Percentiles rank a stretch among this genome's conserved stretches.
Evolutionary conservation across 1,140 invertebrate species (phyloP).

Genomic region (Diprion similis): DNA sequence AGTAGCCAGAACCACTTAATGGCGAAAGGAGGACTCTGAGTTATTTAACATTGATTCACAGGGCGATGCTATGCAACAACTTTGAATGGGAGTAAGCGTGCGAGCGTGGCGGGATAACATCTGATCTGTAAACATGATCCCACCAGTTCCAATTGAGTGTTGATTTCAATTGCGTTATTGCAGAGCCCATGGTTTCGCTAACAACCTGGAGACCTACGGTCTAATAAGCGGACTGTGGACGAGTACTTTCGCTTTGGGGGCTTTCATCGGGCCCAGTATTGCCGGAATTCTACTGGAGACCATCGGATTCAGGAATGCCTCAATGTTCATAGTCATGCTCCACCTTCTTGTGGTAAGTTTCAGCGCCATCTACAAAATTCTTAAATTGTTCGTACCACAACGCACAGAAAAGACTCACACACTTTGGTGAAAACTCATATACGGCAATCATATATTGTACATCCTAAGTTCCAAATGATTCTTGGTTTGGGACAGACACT

Average conservation of each 20-base stretch:
- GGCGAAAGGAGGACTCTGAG: too few species aligned
- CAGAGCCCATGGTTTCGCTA: slow-evolving; percentile 76
- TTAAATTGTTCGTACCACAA: too few species aligned
- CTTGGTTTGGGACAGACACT: background rate
- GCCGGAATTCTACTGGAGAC: slow-evolving; percentile 78
- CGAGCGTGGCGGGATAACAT: too few species aligned
- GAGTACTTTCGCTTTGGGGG: slow-evolving; percentile 84
- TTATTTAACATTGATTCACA: too few species aligned
- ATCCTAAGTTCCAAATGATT: background rate
- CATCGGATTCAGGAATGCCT: slow-evolving; percentile 74
- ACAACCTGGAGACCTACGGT: slow-evolving; percentile 83
- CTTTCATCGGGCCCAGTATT: slow-evolving; percentile 81
- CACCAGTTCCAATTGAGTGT: background rate
- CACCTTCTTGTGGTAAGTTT: slow-evolving; percentile 71
- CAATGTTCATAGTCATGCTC: slow-evolving; percentile 74
- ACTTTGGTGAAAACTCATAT: too few species aligned
- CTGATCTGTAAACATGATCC: too few species aligned
- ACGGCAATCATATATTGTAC: background rate
- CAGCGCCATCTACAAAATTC: too few species aligned
- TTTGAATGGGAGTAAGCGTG: too few species aligned
- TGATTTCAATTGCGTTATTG: slow-evolving; percentile 30
- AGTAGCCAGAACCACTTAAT: background rate
- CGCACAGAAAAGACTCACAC: too few species aligned
- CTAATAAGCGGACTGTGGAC: slow-evolving; percentile 87
- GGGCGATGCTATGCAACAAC: too few species aligned